Evolutionary conservation across 37 sponge, comb jelly and placozoan species (phyloP).

Genomic region (Haliclona indistincta): DNA sequence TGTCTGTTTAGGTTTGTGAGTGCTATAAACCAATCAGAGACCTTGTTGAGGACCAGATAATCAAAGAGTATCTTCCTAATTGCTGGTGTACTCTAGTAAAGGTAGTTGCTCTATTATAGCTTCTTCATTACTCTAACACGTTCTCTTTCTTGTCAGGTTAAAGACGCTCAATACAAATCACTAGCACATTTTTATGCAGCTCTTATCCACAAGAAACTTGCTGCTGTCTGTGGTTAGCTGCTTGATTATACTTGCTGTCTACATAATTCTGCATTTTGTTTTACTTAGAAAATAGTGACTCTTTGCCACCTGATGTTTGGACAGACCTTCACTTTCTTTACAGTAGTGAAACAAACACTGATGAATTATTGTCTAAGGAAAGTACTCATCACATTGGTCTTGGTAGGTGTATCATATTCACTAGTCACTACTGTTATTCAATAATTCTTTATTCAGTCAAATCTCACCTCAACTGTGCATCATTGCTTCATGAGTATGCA

Average conservation of each 20-base stretch:
- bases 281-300: conserved; percentile 16
- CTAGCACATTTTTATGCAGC: conserved; percentile 73
- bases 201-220: conserved; percentile 27
- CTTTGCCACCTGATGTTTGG: conserved; percentile 24
- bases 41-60: conserved; percentile 27
- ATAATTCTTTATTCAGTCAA: conserved; percentile 8
- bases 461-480: conserved; percentile 53
- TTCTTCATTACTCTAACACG: background rate
- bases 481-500: conserved; percentile 60
- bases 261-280: no score
- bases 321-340: conserved; percentile 61
- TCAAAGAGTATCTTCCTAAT: conserved; percentile 57
- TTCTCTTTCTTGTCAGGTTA: conserved; percentile 17
- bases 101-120: conserved; percentile 1
- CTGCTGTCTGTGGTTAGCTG: conserved; percentile 19
- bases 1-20: no score
- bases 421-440: background rate
- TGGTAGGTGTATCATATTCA: conserved; percentile 8
- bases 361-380: conserved; percentile 28
- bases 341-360: conserved; percentile 11
- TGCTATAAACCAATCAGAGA: conserved; percentile 54
- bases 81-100: conserved; percentile 51
- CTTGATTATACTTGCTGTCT: background rate
- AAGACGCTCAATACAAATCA: conserved; percentile 65
- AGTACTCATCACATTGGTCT: conserved; percentile 46